Evolutionary conservation across 2,888 invertebrate species (phyloP), one percentile per base, ranked within the genome.

Genomic region (Perdita meconis): DNA sequence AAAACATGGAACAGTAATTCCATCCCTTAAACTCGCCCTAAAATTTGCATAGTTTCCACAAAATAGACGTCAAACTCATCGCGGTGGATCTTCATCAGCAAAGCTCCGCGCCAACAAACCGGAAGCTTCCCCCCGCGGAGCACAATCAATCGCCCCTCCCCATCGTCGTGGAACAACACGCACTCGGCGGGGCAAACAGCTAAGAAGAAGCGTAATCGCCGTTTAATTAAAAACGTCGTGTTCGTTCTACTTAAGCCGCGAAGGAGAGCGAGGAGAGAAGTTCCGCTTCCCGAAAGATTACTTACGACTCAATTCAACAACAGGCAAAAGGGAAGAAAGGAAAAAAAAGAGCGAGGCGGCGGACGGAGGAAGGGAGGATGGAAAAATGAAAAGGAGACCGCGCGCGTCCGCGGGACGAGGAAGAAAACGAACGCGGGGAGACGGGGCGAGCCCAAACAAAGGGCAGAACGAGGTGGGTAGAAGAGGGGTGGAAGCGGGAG

Each of bases 351-450:
- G 36, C 10, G 0, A 12, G 36, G 16, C 40, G 34, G 16, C 2
- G 8, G 47, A 34, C 38, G 47, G 30, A 19, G 40, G 30, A 67
- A n/a, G n/a, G n/a, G n/a, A n/a, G n/a, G n/a, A n/a, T n/a, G n/a
- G n/a, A n/a, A n/a, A n/a, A 75, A 75, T 53, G 53, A 30, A 61
- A 69, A 36, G n/a, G 51, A 69, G 47, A 8, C 30, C 30, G 30
- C 30, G n/a, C n/a, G n/a, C n/a, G n/a, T n/a, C 3, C 26, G 24
- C 55, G 30, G 51, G 19, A 40, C 36, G 38, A 34, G 38, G 56
- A 40, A 16, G 63, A 64, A 53, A 70, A 50, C 16, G 38, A 24
- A 34, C 8, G 59, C 5, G 19, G 60, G 34, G 26, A 42, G 50
- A 44, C 50, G 59, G 12, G 22, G 38, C 16, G 44, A 22, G 57